These are phyloP conservation scores for Cliona cf. orientalis DNA, from an alignment of 37 sponge, comb jelly and placozoan genomes.

Conservation along the genomic window DNA sequence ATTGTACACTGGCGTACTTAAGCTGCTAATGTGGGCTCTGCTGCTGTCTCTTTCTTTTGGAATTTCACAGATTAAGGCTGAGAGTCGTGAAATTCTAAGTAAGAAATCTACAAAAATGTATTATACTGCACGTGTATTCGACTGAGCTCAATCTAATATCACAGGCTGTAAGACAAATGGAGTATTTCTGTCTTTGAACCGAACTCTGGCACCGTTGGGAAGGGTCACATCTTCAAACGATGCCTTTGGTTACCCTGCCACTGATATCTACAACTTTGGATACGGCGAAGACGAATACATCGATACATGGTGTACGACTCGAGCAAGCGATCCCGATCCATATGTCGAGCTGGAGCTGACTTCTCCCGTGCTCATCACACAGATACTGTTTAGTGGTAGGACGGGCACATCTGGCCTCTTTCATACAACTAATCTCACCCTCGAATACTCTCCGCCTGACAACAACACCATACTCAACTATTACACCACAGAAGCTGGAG, in stretches of 20 bases:
- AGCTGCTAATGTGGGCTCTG: too few species aligned
- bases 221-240: neutral
- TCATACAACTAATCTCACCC: neutral
- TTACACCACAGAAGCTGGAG: neutral
- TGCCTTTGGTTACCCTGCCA: neutral
- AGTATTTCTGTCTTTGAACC: neutral
- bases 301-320: neutral
- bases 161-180: neutral
- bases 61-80: neutral
- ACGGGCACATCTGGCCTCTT: too few species aligned
- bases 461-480: neutral
- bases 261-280: neutral
- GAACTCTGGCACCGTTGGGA: neutral
- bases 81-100: neutral
- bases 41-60: too few species aligned
- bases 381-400: neutral
- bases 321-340: neutral
- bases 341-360: neutral
- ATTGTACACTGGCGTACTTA: too few species aligned
- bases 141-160: neutral
- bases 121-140: neutral
- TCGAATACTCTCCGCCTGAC: neutral
- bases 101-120: neutral
- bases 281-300: too few species aligned
- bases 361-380: neutral